A percentile compares a stretch with the other conserved stretches of the same genome.
Evolutionary conservation across 2,888 invertebrate species (phyloP).

Genomic region (Lasioglossum calceatum): DNA sequence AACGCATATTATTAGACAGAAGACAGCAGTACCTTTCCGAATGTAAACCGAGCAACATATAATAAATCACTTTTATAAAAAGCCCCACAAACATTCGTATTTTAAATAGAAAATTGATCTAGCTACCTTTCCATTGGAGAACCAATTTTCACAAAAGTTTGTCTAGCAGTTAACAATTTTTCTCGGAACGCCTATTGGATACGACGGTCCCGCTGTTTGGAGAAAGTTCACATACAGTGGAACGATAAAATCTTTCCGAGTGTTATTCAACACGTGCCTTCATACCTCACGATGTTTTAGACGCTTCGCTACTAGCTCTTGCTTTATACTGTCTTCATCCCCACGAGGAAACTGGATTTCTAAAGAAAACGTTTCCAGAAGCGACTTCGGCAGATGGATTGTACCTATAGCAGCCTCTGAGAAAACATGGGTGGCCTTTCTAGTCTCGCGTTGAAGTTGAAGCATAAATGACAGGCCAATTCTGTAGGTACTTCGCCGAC

Average conservation of each 20-base stretch:
- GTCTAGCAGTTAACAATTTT: not conserved
- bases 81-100: not conserved
- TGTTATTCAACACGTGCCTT: slow-evolving; percentile 27
- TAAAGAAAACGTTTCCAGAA: not conserved
- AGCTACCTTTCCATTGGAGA: not conserved
- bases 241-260: slow-evolving; percentile 54
- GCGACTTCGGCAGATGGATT: not conserved
- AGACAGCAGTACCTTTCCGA: no score
- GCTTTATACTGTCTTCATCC: slow-evolving; percentile 1
- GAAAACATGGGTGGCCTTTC: not conserved
- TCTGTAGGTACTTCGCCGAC: not conserved
- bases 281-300: not conserved
- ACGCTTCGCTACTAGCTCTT: not conserved
- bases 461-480: slow-evolving; percentile 3
- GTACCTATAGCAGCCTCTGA: not conserved
- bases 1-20: no score
- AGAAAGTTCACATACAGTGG: slow-evolving; percentile 45
- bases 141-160: not conserved
- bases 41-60: no score
- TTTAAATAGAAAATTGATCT: not conserved
- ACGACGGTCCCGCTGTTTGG: not conserved
- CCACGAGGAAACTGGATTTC: not conserved
- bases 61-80: no score
- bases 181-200: not conserved
- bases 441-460: not conserved